A percentile compares a stretch with the other conserved stretches of the same genome.
Evolutionary conservation across 2,113 vertebrate species (phyloP).

Genomic region (Sigmodon hispidus): DNA sequence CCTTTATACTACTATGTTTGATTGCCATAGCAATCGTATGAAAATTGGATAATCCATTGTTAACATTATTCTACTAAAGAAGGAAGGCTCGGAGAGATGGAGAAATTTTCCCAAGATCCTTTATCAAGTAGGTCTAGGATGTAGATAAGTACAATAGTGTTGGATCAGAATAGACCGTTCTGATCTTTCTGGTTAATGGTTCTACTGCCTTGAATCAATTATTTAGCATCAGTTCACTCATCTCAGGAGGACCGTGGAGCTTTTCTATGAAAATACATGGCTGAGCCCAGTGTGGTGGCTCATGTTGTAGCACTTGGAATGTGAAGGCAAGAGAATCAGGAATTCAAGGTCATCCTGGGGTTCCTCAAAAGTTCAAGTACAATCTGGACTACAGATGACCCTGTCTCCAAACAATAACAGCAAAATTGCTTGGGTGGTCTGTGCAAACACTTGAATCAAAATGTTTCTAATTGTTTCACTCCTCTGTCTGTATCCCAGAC

Average conservation of each 20-base stretch:
- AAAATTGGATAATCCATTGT: conserved; percentile 10
- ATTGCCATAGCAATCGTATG: not conserved
- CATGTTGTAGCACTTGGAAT: not conserved
- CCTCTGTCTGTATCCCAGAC: not conserved
- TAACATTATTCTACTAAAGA: not conserved
- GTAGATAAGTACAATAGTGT: not conserved
- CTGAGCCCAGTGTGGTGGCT: not conserved
- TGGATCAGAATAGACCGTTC: conserved; percentile 6
- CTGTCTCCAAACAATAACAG: not conserved
- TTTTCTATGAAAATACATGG: conserved; percentile 4
- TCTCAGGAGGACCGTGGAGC: not conserved
- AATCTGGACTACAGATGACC: not conserved
- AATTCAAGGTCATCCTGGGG: not conserved
- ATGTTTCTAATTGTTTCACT: not conserved
- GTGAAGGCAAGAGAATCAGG: not conserved
- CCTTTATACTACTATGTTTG: not conserved
- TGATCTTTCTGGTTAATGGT: not conserved
- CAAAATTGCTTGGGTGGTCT: not conserved
- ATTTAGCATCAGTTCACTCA: not conserved
- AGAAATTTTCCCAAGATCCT: not conserved
- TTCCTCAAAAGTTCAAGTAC: not conserved
- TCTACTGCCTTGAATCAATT: not conserved
- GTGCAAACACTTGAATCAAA: not conserved
- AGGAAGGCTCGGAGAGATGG: conserved; percentile 12
- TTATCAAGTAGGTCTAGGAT: conserved; percentile 13